These are phyloP conservation scores for Caenorhabditis afra DNA, from an alignment of 2,888 invertebrate species.

Conservation along the genomic window DNA sequence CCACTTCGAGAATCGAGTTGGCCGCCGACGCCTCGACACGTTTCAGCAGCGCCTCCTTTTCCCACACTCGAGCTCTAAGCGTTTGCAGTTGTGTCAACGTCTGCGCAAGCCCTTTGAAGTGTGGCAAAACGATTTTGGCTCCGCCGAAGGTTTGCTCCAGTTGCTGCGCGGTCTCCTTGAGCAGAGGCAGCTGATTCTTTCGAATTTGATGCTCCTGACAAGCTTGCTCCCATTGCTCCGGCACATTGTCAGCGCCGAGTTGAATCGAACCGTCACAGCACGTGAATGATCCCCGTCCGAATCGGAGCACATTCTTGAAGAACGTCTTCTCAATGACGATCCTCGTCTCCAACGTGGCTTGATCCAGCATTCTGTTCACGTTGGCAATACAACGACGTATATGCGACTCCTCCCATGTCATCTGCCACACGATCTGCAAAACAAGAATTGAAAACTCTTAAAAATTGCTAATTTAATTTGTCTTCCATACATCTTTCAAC, in stretches of 20 bases:
- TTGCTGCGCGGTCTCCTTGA: constrained; percentile 64
- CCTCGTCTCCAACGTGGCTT: constrained; percentile 58
- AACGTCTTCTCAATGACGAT: constrained; percentile 64
- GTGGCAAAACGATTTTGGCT: constrained; percentile 62
- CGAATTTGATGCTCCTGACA: constrained; percentile 67
- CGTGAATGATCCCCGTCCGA: constrained; percentile 77
- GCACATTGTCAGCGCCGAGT: constrained; percentile 79
- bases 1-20: constrained; percentile 64
- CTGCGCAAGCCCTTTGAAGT: constrained; percentile 65
- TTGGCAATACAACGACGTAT: constrained; percentile 76
- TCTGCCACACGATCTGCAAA: constrained; percentile 77
- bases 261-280: constrained; percentile 79
- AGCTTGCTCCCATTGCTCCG: constrained; percentile 77
- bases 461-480: no score
- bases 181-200: constrained; percentile 68
- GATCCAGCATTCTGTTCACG: constrained; percentile 73
- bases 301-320: constrained; percentile 69
- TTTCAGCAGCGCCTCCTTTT: constrained; percentile 55
- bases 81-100: constrained; percentile 65
- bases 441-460: no score
- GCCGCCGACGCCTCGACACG: constrained; percentile 49
- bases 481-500: constrained; percentile 69
- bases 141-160: constrained; percentile 72
- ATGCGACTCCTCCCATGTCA: constrained; percentile 78
- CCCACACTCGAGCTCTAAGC: constrained; percentile 57